Evolutionary conservation across 1,140 invertebrate genomes (phyloP).

Genomic region (Drosophila persimilis): DNA sequence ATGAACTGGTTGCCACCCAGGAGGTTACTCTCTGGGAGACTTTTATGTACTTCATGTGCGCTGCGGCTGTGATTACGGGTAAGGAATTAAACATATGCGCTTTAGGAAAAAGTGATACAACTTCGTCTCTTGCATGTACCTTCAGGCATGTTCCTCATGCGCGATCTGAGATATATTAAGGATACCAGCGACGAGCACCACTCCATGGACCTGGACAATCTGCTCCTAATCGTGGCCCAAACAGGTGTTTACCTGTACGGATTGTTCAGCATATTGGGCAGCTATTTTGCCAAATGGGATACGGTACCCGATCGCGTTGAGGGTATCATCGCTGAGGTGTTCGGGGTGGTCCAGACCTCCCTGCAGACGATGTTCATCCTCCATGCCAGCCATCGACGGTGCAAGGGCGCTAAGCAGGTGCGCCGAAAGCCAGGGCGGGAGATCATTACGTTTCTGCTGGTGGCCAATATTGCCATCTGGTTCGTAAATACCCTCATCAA

Average conservation of each 20-base stretch:
- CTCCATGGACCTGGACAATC: slow-evolving; percentile 91
- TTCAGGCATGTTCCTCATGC: slow-evolving; percentile 86
- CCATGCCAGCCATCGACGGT: slow-evolving; percentile 90
- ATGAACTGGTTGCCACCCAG: slow-evolving; percentile 88
- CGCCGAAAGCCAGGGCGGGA: slow-evolving; percentile 91
- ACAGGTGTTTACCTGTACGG: slow-evolving; percentile 94
- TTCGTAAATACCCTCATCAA: slow-evolving; percentile 93
- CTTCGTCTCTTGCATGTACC: neutral
- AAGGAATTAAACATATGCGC: neutral
- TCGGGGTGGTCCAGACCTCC: slow-evolving; percentile 88
- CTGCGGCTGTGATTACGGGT: slow-evolving; percentile 71
- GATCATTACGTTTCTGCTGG: slow-evolving; percentile 92
- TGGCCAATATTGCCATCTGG: slow-evolving; percentile 94
- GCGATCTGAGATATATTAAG: slow-evolving; percentile 85
- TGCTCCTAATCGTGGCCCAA: slow-evolving; percentile 92
- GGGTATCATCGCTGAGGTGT: slow-evolving; percentile 86
- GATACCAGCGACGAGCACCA: slow-evolving; percentile 84
- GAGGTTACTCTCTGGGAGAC: slow-evolving; percentile 91
- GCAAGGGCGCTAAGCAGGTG: slow-evolving; percentile 85
- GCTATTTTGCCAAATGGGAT: slow-evolving; percentile 88
- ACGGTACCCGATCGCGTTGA: slow-evolving; percentile 84
- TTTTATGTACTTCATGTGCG: slow-evolving; percentile 85
- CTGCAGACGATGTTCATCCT: slow-evolving; percentile 92
- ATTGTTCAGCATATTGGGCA: slow-evolving; percentile 93
- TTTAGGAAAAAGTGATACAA: too few relatives aligned